phyloP scores from a whole-genome alignment of 2,113 vertebrate genomes.

The Microcebus murinus region DNA sequence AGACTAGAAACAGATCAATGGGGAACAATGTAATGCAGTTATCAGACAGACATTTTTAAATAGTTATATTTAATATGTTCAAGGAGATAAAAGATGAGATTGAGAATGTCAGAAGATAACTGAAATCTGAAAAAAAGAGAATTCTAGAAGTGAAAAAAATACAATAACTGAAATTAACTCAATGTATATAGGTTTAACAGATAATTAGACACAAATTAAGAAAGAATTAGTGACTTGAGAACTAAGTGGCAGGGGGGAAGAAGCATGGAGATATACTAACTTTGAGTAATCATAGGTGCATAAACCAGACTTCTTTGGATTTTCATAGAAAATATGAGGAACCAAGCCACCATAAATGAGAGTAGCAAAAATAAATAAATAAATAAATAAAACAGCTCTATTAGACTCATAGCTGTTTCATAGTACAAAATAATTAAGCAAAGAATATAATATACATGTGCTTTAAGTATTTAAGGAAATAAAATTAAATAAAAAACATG shows the following conservation, averaged over 20 bases:
- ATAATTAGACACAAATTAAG: neutral
- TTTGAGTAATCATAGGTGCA: neutral
- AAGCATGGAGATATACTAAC: neutral
- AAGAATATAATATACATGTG: neutral
- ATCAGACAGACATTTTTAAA: neutral
- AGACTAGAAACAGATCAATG: neutral
- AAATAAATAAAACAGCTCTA: neutral
- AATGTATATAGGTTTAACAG: neutral
- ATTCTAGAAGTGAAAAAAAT: conserved; percentile 6
- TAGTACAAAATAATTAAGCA: neutral
- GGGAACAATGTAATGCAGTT: neutral
- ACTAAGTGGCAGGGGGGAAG: neutral
- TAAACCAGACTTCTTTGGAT: neutral
- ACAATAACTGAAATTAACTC: neutral
- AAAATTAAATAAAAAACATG: neutral
- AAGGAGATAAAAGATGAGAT: neutral
- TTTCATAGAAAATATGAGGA: neutral
- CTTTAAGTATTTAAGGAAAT: neutral
- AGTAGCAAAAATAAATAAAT: neutral
- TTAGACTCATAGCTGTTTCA: neutral
- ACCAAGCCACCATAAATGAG: neutral
- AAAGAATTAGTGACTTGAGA: neutral
- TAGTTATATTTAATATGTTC: neutral
- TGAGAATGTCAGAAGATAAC: neutral
- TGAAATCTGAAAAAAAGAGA: neutral